Evolutionary conservation across 1,140 invertebrate species (phyloP), one percentile per base, ranked within the genome.

Genomic region (Lithobius niger): DNA sequence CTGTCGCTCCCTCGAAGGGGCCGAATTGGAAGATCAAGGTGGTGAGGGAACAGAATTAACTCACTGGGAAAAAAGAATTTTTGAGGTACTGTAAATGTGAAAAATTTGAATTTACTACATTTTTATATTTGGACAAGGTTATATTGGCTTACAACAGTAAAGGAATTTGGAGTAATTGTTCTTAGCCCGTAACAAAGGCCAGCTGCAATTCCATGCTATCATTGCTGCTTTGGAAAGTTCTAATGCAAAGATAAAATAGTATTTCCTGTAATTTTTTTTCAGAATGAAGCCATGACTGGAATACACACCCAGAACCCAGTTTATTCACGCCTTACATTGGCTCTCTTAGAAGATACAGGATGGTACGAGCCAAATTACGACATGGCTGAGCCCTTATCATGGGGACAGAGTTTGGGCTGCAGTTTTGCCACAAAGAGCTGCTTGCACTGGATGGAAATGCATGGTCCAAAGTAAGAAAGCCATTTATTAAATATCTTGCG

Each of bases 261-360:
- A 13, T 40, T 40, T 40, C 4, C 52, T 13, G 31, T 58, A 62
- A 56, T 43, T 27, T 45, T 42, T 61, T 73, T 72, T 51, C 66
- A 95, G 88, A 99, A 99, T 74, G 96, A 99, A 77, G 94, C 93
- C 0, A 99, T 99, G 96, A 98, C 96, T 0, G 96, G 95, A 0
- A 98, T 94, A 0, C 96, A 98, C 67, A 99, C 96, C 0, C 95
- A 98, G 71, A 95, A 97, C 74, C 93, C 94, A 0, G 88, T 97
- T 0, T 97, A 98, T 69, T 97, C 93, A 0, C 74, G 92, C 42
- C 84, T 99, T 57, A 98, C 94, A 0, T 75, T 99, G 36, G 96
- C 96, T 0, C 73, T 98, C 40, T 90, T 99, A 89, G 94, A 99
- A 72, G 96, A 99, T 67, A 97, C 93, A 0, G 96, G 95, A 16